phyloP scores from a whole-genome alignment of 2,888 invertebrate species.

The Oscheius onirici region DNA sequence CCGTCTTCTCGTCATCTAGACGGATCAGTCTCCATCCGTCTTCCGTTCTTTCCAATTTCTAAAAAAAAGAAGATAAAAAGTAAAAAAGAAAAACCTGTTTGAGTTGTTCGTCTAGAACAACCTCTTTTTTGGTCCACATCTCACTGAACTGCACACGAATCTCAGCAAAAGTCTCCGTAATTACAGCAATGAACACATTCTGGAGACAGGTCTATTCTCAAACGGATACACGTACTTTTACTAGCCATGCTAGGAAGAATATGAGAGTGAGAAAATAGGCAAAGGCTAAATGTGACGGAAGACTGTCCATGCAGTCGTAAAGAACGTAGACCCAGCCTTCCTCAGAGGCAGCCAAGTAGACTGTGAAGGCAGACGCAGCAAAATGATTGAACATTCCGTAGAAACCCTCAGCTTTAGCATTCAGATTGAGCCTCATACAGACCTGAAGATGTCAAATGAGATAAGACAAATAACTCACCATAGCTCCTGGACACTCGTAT shows the following conservation, averaged over 20 bases:
- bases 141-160: slow-evolving; percentile 97
- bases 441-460: slow-evolving; percentile 79
- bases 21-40: slow-evolving; percentile 94
- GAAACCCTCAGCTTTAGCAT: slow-evolving; percentile 91
- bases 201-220: slow-evolving; percentile 55
- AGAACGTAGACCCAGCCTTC: slow-evolving; percentile 99
- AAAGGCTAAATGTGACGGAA: slow-evolving; percentile 80
- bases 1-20: slow-evolving; percentile 80
- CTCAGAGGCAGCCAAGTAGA: slow-evolving; percentile 98
- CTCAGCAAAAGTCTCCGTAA: slow-evolving; percentile 80
- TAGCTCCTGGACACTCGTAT: slow-evolving; percentile 75
- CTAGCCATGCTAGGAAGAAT: slow-evolving; percentile 98
- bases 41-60: slow-evolving; percentile 82
- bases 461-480: slow-evolving; percentile 32
- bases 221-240: slow-evolving; percentile 78
- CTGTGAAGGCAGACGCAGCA: slow-evolving; percentile 89
- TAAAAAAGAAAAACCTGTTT: slow-evolving; percentile 49
- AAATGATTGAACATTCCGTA: slow-evolving; percentile 91
- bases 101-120: slow-evolving; percentile 65
- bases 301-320: slow-evolving; percentile 79
- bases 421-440: slow-evolving; percentile 89
- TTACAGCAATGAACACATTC: slow-evolving; percentile 99
- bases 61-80: background rate
- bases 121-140: slow-evolving; percentile 82
- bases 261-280: slow-evolving; percentile 98